A percentile compares a stretch with the other conserved stretches of the same genome.
Conservation (phyloP, 2,797 vertebrate genomes). For the Apogon hyalosoma region DNA sequence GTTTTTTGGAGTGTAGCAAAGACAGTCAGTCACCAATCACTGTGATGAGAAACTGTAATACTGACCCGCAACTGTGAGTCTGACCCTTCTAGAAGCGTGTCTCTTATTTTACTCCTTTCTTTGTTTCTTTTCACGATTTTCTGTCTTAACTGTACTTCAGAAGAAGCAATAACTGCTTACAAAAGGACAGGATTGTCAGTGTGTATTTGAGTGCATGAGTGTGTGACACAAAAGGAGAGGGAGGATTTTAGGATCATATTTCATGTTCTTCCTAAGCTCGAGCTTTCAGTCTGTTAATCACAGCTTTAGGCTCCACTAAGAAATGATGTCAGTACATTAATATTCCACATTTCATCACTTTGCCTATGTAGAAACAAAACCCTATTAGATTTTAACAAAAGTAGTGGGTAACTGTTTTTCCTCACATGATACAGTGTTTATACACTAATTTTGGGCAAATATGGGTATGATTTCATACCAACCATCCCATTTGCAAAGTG, state of each 20-base stretch:
- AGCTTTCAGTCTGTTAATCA: constrained; percentile 39
- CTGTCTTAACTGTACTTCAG: constrained; percentile 62
- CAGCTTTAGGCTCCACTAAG: constrained; percentile 65
- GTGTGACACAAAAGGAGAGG: constrained; percentile 23
- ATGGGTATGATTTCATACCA: constrained; percentile 39
- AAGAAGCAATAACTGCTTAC: constrained; percentile 79
- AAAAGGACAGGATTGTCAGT: constrained; percentile 44
- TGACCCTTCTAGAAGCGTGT: constrained; percentile 57
- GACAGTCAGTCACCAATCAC: constrained; percentile 82
- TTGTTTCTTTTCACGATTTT: constrained; percentile 42
- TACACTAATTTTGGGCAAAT: constrained; percentile 15
- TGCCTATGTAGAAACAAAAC: constrained; percentile 39
- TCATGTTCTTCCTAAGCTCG: constrained; percentile 55
- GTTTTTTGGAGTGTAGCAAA: constrained; percentile 68
- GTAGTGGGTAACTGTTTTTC: too few species aligned
- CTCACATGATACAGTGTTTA: constrained; percentile 3
- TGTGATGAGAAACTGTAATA: constrained; percentile 86
- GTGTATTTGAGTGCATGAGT: constrained; percentile 34
- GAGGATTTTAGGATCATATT: constrained; percentile 40
- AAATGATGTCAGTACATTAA: constrained; percentile 80
- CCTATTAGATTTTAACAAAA: neutral
- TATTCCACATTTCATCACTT: constrained; percentile 42
- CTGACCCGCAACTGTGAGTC: constrained; percentile 83
- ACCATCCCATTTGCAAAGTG: constrained; percentile 55
- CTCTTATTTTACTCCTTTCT: constrained; percentile 51